These are phyloP conservation scores for Hyles lineata DNA, from an alignment of 2,888 invertebrate genomes.

Conservation along the genomic window DNA sequence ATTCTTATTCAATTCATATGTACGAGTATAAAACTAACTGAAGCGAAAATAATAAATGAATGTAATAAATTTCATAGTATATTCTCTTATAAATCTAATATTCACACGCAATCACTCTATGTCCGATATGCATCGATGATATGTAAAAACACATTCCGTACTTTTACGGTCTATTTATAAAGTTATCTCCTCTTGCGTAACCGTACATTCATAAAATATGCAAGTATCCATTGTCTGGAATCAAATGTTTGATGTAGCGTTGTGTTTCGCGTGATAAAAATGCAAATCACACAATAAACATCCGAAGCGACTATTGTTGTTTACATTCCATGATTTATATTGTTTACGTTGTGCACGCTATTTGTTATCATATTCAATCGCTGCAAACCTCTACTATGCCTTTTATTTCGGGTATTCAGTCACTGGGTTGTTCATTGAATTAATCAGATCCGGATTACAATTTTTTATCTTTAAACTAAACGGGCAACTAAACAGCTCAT, in stretches of 20 bases:
- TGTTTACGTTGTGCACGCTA: conserved; percentile 11
- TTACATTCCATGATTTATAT: conserved; percentile 28
- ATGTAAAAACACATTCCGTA: too few species aligned
- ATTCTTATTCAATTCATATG: too few species aligned
- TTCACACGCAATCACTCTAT: too few species aligned
- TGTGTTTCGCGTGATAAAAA: conserved; percentile 25
- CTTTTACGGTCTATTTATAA: background rate
- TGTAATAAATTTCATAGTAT: too few species aligned
- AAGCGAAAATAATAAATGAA: too few species aligned
- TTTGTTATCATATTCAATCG: conserved; percentile 5
- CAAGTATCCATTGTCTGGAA: conserved; percentile 14
- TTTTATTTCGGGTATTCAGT: background rate
- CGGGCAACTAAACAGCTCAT: too few species aligned
- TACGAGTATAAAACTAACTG: too few species aligned
- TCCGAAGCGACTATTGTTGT: conserved; percentile 15
- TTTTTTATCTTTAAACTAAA: background rate
- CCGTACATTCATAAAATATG: conserved; percentile 12
- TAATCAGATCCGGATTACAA: background rate
- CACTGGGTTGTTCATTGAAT: background rate
- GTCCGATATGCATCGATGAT: too few species aligned
- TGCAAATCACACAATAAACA: conserved; percentile 23
- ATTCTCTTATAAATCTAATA: too few species aligned
- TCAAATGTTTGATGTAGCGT: conserved; percentile 24
- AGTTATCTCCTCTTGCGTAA: background rate
- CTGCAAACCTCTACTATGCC: background rate